Evolutionary conservation across 2,888 invertebrate genomes (phyloP).

Genomic region (Orchestes rusci): DNA sequence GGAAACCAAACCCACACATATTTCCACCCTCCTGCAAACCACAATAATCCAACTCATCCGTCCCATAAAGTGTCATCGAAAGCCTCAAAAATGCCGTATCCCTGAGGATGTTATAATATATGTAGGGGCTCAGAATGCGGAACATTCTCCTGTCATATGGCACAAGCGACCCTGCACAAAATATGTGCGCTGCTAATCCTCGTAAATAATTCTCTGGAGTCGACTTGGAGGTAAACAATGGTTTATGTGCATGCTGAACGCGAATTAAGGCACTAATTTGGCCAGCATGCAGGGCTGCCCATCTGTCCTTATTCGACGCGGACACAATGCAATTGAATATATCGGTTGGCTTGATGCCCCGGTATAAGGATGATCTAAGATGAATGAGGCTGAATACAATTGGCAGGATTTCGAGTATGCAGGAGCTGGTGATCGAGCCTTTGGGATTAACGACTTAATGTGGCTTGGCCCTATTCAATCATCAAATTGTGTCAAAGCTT

Average conservation of each 20-base stretch:
- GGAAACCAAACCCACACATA: no score
- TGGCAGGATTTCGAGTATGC: no score
- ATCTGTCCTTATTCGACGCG: constrained; percentile 11
- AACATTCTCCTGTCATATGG: constrained; percentile 16
- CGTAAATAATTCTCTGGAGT: constrained; percentile 13
- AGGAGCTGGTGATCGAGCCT: no score
- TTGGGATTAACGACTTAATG: no score
- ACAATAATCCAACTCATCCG: no score
- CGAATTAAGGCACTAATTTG: constrained; percentile 12
- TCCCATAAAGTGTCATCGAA: no score
- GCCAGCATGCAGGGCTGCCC: constrained; percentile 5
- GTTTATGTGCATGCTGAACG: constrained; percentile 14
- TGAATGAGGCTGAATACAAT: neutral
- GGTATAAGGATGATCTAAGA: constrained; percentile 3
- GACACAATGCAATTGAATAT: constrained; percentile 3
- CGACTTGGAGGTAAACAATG: constrained; percentile 15
- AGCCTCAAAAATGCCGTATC: no score
- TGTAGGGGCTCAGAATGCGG: constrained; percentile 5
- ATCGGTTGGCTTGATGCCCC: neutral
- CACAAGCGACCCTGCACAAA: constrained; percentile 14
- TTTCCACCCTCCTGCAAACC: no score
- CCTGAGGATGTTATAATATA: no score
- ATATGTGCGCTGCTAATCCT: constrained; percentile 14
- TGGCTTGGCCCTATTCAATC: no score
- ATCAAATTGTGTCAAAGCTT: no score